Evolutionary conservation across 2,888 invertebrate species (phyloP).

Genomic region (Pristionchus exspectatus): DNA sequence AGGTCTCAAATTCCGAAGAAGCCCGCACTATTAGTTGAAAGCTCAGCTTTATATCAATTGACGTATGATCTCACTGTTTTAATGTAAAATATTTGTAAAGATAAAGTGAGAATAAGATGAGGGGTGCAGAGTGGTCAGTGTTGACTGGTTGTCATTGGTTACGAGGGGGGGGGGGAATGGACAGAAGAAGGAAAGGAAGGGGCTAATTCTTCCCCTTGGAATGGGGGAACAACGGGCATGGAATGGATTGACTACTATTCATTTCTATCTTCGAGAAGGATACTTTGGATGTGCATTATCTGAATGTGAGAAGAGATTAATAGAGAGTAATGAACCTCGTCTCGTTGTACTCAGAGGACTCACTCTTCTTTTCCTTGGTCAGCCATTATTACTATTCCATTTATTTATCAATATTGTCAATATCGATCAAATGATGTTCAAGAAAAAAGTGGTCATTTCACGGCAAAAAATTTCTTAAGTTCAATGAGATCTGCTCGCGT

Average conservation of each 20-base stretch:
- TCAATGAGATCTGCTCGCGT: too few species aligned
- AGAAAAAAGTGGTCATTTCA: too few species aligned
- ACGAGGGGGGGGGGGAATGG: neutral
- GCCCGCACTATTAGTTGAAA: too few species aligned
- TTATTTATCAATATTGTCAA: neutral
- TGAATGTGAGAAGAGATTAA: slow-evolving; percentile 48
- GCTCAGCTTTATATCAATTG: neutral
- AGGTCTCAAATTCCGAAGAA: neutral
- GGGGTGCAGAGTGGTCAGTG: neutral
- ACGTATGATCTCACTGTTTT: neutral
- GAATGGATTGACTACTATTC: slow-evolving; percentile 46
- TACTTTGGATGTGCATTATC: slow-evolving; percentile 65
- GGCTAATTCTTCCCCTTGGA: neutral
- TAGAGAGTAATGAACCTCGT: slow-evolving; percentile 43
- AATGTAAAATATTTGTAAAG: neutral
- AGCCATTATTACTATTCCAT: neutral
- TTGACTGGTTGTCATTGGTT: slow-evolving; percentile 2
- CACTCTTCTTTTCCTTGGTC: slow-evolving; percentile 43
- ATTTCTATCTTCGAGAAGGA: slow-evolving; percentile 60
- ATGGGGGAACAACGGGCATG: slow-evolving; percentile 13
- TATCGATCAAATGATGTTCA: neutral
- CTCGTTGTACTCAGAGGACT: slow-evolving; percentile 42
- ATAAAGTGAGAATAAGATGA: neutral
- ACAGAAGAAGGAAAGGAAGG: neutral
- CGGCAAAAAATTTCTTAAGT: too few species aligned